Conservation (phyloP, 2,797 vertebrate species). For the Muscicapa comitata region DNA sequence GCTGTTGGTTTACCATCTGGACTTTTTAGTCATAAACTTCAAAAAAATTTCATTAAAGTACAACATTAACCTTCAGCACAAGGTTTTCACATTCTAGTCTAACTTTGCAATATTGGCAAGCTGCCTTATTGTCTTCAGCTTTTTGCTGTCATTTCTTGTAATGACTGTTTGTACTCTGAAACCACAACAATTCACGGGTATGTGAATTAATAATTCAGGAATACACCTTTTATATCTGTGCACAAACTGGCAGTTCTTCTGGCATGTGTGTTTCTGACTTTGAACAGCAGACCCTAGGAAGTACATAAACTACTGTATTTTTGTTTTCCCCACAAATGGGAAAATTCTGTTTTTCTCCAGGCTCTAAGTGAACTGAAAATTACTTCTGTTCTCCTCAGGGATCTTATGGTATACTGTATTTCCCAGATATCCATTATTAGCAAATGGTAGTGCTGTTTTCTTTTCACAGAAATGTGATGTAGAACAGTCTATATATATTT, state of each 20-base stretch:
- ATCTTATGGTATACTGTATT: neutral
- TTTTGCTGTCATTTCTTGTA: neutral
- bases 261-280: neutral
- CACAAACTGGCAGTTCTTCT: neutral
- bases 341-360: neutral
- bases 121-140: neutral
- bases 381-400: neutral
- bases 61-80: constrained; percentile 39
- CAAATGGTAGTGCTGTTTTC: neutral
- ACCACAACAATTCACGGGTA: neutral
- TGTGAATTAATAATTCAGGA: neutral
- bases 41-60: neutral
- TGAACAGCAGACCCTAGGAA: neutral
- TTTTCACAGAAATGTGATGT: neutral
- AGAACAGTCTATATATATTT: neutral
- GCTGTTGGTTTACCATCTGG: constrained; percentile 15
- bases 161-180: neutral
- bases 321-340: neutral
- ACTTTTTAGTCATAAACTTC: constrained; percentile 1
- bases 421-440: neutral
- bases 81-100: neutral
- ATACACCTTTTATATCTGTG: neutral
- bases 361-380: neutral
- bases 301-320: neutral
- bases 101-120: neutral